Percentiles rank a stretch among this genome's conserved stretches.
phyloP scores from a whole-genome alignment of 2,113 vertebrate genomes.

The Rattus rattus region DNA sequence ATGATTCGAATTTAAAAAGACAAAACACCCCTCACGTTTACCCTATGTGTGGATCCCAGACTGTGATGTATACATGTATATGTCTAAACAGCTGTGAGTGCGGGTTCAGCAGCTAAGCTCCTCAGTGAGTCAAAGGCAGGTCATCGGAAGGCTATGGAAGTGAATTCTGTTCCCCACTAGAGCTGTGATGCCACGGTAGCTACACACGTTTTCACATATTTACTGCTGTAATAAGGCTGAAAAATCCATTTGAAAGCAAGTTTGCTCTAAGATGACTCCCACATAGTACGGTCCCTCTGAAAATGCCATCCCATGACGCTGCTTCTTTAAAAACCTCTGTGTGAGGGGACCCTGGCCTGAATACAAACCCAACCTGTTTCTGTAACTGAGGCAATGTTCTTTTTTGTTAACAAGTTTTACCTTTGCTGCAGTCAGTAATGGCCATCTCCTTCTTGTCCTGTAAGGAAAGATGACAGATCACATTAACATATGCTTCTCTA shows the following conservation, averaged over 20 bases:
- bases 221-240: background rate
- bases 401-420: slow-evolving; percentile 81
- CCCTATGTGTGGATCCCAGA: background rate
- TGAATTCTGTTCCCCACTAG: background rate
- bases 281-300: background rate
- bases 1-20: background rate
- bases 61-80: background rate
- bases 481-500: slow-evolving; percentile 26
- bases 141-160: background rate
- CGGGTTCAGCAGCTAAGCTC: background rate
- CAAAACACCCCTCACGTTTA: background rate
- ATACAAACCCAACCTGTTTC: background rate
- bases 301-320: background rate
- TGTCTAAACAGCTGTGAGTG: background rate
- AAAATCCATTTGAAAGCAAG: background rate
- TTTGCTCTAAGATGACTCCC: background rate
- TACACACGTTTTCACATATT: background rate
- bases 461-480: slow-evolving; percentile 67
- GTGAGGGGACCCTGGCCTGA: background rate
- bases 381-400: slow-evolving; percentile 30
- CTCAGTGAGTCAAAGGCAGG: background rate
- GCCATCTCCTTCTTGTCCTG: slow-evolving; percentile 92
- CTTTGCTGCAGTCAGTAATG: slow-evolving; percentile 93
- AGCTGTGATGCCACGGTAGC: background rate
- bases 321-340: background rate